Percentiles rank a stretch among this genome's conserved stretches.
Evolutionary conservation across 2,113 vertebrate genomes (phyloP).

Genomic region (Corythornis cristatus): DNA sequence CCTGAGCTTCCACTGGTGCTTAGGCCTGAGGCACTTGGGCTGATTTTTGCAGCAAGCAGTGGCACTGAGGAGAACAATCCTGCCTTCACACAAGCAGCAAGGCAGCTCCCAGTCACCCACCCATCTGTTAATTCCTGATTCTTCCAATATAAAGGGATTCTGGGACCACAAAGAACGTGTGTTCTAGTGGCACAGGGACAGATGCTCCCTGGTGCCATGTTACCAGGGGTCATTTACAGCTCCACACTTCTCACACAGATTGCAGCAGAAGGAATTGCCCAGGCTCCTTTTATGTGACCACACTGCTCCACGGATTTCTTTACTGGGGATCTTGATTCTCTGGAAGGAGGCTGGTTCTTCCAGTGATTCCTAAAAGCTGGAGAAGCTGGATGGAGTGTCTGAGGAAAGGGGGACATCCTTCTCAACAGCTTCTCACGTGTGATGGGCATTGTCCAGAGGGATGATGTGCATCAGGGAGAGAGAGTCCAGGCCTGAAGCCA

Average conservation of each 20-base stretch:
- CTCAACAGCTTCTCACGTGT: conserved; percentile 81
- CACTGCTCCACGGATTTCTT: conserved; percentile 77
- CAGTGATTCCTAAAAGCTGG: conserved; percentile 81
- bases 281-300: conserved; percentile 68
- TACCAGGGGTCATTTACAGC: neutral
- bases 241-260: neutral
- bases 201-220: neutral
- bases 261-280: neutral
- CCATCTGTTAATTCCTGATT: neutral
- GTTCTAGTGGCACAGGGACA: neutral
- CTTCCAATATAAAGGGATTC: neutral
- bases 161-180: neutral
- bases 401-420: conserved; percentile 80
- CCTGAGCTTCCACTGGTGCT: neutral
- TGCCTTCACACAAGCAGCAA: neutral
- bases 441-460: conserved; percentile 75
- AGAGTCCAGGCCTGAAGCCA: conserved; percentile 75
- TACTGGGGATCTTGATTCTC: conserved; percentile 82
- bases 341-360: conserved; percentile 82
- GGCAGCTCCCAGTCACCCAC: neutral
- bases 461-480: conserved; percentile 80
- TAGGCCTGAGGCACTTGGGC: neutral
- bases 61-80: neutral
- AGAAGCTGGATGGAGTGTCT: conserved; percentile 78
- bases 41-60: neutral